Evolutionary conservation across 2,797 vertebrate genomes (phyloP).

Genomic region (Poeciliopsis presidionis): DNA sequence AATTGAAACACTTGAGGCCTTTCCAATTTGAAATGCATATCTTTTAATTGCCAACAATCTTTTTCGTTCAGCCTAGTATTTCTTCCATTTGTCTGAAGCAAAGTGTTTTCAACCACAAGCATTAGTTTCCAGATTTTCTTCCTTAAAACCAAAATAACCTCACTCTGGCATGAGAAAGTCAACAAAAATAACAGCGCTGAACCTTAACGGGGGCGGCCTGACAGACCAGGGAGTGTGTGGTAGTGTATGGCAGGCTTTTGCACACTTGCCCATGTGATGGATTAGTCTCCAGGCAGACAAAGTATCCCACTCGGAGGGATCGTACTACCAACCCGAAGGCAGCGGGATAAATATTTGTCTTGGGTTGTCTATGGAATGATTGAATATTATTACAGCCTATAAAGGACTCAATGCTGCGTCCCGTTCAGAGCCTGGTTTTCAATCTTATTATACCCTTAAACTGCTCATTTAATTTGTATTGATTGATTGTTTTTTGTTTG

Average conservation of each 20-base stretch:
- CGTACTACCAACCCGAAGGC: slow-evolving; percentile 26
- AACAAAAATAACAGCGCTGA: slow-evolving; percentile 5
- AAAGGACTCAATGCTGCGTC: slow-evolving; percentile 39
- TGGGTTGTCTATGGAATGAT: slow-evolving; percentile 45
- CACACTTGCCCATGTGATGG: slow-evolving; percentile 43
- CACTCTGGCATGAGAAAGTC: slow-evolving; percentile 3
- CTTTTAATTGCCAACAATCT: too few relatives aligned
- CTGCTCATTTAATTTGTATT: background rate
- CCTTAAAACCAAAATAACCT: background rate
- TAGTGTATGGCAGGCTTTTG: slow-evolving; percentile 18
- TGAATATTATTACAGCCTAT: slow-evolving; percentile 50
- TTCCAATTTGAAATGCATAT: background rate
- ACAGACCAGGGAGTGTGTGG: slow-evolving; percentile 10
- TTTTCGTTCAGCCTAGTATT: background rate
- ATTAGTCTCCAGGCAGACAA: slow-evolving; percentile 53
- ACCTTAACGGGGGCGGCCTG: slow-evolving; percentile 7
- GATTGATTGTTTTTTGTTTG: background rate
- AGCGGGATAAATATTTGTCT: slow-evolving; percentile 63
- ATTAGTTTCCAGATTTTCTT: background rate
- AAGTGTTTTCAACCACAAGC: background rate
- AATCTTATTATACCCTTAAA: slow-evolving; percentile 3
- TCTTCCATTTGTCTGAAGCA: background rate
- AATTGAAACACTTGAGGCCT: background rate
- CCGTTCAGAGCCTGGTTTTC: slow-evolving; percentile 17
- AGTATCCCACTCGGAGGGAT: slow-evolving; percentile 43